Percentiles rank a stretch among this genome's conserved stretches.
These are phyloP conservation scores for Kradibia gibbosae DNA, from an alignment of 1,140 invertebrate genomes.

Conservation along the genomic window DNA sequence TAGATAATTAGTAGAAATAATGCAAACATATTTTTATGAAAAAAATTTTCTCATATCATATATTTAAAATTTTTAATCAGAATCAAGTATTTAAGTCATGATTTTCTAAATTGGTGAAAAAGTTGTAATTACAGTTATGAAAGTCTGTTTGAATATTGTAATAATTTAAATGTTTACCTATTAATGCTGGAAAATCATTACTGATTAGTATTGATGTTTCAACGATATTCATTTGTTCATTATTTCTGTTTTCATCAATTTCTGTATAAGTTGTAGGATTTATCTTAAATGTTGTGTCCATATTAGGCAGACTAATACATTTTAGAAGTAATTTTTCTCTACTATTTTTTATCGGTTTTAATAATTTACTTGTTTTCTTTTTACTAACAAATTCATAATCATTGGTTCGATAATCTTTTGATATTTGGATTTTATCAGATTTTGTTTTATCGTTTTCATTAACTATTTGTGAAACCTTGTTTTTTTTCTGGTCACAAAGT, in stretches of 20 bases:
- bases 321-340: neutral
- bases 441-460: neutral
- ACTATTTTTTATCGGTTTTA: neutral
- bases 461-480: neutral
- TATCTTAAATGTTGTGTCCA: neutral
- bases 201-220: too few species aligned
- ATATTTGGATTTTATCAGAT: neutral
- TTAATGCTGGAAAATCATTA: neutral
- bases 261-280: neutral
- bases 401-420: neutral
- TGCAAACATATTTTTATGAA: too few species aligned
- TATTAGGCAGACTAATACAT: conserved; percentile 36
- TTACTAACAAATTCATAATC: neutral
- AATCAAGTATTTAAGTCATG: too few species aligned
- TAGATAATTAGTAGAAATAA: too few species aligned
- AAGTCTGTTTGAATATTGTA: too few species aligned
- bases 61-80: too few species aligned
- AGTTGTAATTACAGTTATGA: too few species aligned
- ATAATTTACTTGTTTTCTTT: neutral
- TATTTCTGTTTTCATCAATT: neutral
- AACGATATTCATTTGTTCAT: too few species aligned
- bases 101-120: too few species aligned
- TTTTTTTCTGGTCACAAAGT: neutral
- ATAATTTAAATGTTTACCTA: neutral
- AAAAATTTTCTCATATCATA: too few species aligned